Evolutionary conservation across 1,140 invertebrate species (phyloP), one percentile per base, ranked within the genome.

Genomic region (Lasaia peninsularis): DNA sequence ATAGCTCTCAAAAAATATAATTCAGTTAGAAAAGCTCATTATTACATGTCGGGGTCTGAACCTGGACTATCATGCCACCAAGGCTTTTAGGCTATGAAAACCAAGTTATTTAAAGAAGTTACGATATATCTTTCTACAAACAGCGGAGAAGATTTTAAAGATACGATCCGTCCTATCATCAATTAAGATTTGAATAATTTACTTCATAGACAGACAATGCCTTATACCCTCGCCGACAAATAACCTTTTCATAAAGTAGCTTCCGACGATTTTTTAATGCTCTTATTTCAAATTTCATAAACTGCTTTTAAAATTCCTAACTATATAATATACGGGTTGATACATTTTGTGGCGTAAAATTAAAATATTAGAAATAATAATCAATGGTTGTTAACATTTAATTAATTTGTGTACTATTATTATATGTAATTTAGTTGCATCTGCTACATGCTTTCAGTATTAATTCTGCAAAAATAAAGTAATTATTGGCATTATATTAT

Each of bases 221-320:
- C 31, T 14, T 48, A 40, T 35, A 32, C 20, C 63, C 35, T 49
- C 63, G 68, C 69, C 72, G 80, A 81, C 78, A 84, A 81, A 81
- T 81, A 71, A 31, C 62, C 53, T 72, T n/a, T 73, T 78, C 67
- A 80, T 80, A 74, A 40, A 75, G 58, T 75, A 2, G 73, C 78
- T 81, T 80, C 78, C 57, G 69, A 59, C 33, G 51, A 40, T 57
- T 61, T 62, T 73, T 79, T 76, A 73, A 72, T 68, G 63, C 56
- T 58, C 56, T 59, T 58, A 50, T 64, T 63, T 63, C 72, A 68
- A 76, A 60, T 62, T 34, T 50, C 49, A 63, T 67, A 75, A 75
- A 69, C 58, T 65, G 48, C 51, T 55, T 71, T 69, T 57, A 52
- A 60, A 62, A 62, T 64, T 61, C 62, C 58, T 54, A 44, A 54